These are phyloP conservation scores for Autographa gamma DNA, from an alignment of 2,888 invertebrate species.

Conservation along the genomic window DNA sequence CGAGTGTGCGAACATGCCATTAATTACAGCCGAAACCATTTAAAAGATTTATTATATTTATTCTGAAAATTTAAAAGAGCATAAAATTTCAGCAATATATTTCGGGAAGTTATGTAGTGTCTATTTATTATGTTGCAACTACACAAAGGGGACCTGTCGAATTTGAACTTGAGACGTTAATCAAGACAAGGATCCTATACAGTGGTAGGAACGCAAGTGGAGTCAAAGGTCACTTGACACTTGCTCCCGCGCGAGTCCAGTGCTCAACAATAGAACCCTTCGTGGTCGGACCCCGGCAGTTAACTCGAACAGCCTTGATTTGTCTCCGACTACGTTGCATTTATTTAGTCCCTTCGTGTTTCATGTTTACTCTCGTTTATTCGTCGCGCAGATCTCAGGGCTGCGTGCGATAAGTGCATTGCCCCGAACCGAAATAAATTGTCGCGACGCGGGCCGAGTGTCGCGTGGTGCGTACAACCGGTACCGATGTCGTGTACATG, in stretches of 20 bases:
- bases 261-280: constrained; percentile 27
- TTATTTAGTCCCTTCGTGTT: constrained; percentile 71
- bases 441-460: constrained; percentile 79
- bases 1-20: constrained; percentile 81
- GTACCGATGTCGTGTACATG: constrained; percentile 77
- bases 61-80: constrained; percentile 73
- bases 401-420: constrained; percentile 86
- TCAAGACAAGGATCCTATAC: background rate
- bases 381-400: constrained; percentile 81
- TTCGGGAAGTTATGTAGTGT: constrained; percentile 59
- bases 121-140: constrained; percentile 36
- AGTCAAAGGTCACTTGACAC: constrained; percentile 29
- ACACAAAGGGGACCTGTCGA: constrained; percentile 2
- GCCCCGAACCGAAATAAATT: constrained; percentile 89
- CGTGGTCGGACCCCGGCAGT: constrained; percentile 6
- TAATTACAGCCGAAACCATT: constrained; percentile 84
- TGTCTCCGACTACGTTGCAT: constrained; percentile 68
- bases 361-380: constrained; percentile 81
- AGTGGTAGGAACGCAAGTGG: constrained; percentile 10
- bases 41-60: constrained; percentile 84
- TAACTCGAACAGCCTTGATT: constrained; percentile 72
- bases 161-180: constrained; percentile 17
- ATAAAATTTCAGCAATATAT: constrained; percentile 66
- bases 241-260: constrained; percentile 11
- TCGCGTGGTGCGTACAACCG: constrained; percentile 84